Evolutionary conservation across 2,113 vertebrate genomes (phyloP).

Genomic region (Atractosteus spatula): DNA sequence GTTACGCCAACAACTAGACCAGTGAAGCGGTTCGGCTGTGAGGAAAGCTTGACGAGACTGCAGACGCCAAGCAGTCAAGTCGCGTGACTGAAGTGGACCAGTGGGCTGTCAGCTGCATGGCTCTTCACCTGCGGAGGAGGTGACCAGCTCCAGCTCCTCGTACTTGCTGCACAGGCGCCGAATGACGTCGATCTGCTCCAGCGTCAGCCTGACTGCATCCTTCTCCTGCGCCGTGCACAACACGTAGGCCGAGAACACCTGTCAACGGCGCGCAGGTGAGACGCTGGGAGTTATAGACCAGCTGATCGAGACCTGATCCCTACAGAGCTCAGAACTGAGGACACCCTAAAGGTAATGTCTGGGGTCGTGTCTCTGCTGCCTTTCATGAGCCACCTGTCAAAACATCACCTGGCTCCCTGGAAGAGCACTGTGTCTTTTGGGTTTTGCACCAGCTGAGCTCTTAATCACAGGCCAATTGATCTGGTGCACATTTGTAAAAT

Average conservation of each 20-base stretch:
- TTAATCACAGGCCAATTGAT: too few species aligned
- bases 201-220: constrained; percentile 79
- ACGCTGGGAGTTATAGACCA: background rate
- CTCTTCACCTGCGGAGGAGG: constrained; percentile 69
- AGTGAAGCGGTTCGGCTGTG: too few species aligned
- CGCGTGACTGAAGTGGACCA: background rate
- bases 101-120: background rate
- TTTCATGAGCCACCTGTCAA: background rate
- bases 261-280: constrained; percentile 28
- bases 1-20: too few species aligned
- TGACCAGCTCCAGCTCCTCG: constrained; percentile 78
- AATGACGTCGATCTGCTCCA: constrained; percentile 89
- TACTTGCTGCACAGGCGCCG: constrained; percentile 79
- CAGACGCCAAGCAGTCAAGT: too few species aligned
- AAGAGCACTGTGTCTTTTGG: too few species aligned
- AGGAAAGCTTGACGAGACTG: too few species aligned
- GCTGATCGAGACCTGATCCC: background rate
- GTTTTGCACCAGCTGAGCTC: too few species aligned
- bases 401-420: too few species aligned
- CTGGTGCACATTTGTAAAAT: too few species aligned
- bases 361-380: background rate
- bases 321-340: background rate
- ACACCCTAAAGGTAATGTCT: background rate
- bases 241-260: constrained; percentile 86
- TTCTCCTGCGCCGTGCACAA: constrained; percentile 81